These are phyloP conservation scores for Elysia chlorotica DNA, from an alignment of 1,140 invertebrate species.

Conservation along the genomic window DNA sequence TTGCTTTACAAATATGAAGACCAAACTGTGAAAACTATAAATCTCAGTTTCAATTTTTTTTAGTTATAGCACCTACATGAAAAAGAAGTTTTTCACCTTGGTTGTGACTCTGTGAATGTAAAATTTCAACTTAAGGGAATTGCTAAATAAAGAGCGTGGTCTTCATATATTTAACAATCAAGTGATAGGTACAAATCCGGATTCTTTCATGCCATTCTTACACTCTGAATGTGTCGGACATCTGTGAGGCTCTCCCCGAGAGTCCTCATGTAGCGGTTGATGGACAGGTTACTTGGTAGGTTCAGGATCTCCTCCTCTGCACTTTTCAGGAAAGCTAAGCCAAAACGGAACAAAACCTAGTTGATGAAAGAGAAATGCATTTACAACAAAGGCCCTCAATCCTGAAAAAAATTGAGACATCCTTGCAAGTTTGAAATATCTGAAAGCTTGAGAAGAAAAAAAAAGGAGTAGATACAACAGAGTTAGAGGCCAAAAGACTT, in stretches of 20 bases:
- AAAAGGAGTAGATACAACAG: not conserved
- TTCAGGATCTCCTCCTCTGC: constrained; percentile 64
- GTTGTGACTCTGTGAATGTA: no score
- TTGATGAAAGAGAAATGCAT: constrained; percentile 1
- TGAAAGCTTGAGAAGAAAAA: not conserved
- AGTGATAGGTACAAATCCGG: no score
- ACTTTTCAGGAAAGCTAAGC: constrained; percentile 66
- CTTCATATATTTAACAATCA: no score
- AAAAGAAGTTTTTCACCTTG: no score
- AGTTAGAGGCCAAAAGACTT: not conserved
- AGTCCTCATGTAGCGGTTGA: constrained; percentile 62
- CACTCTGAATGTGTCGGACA: constrained; percentile 56
- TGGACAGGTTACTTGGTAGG: constrained; percentile 51
- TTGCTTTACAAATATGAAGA: no score
- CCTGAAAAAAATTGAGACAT: not conserved
- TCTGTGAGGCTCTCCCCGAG: constrained; percentile 62
- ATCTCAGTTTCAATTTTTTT: no score
- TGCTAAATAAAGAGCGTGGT: no score
- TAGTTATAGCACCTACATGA: no score
- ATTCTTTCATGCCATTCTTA: no score
- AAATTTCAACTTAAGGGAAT: no score
- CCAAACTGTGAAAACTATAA: no score
- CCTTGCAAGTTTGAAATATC: not conserved
- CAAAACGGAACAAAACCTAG: constrained; percentile 67
- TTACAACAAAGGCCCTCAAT: not conserved